Evolutionary conservation across 2,888 invertebrate genomes (phyloP), one percentile per base, ranked within the genome.

Genomic region (Pyrochroa serraticornis): DNA sequence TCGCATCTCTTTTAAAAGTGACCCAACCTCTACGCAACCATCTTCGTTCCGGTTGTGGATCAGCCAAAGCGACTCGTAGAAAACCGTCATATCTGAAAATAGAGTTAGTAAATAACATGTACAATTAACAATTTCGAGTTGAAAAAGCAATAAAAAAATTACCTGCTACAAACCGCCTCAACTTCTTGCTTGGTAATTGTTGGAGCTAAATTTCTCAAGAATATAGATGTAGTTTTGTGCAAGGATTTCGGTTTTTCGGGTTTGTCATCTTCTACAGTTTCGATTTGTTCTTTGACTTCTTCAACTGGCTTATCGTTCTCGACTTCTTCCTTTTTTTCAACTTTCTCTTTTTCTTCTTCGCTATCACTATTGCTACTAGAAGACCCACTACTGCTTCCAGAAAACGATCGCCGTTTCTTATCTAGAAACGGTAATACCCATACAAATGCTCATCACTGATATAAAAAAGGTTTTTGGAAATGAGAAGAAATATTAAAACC

Each of bases 11-110:
- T 65, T 93, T 91, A 80, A 97, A 98, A 0, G 98, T 98, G 33
- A 97, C 96, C 98, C 98, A 99, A 36, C 97, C 99, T 44, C 98
- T 87, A 8, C 99, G 88, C 79, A 94, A 92, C 92, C 97, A 99
- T 38, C 95, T 87, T 13, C 97, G 85, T 75, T 99, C 99, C 0
- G 96, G 93, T 72, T 96, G 87, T 0, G 99, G 98, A 81, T 99
- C 99, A 0, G 98, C 97, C 51, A 99, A 85, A 0, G 97, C 97
- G 7, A 98, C 95, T 47, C 99, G 87, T 56, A 98, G 81, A 78
- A 95, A 99, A 0, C 98, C 99, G 30, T 92, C 91, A 72, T 93
- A 96, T 39, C 91, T 90, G 74, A n/a, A 58, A 9, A 30, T 0
- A 50, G 22, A 54, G 12, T 37, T n/a, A n/a, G n/a, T n/a, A n/a